Percentiles rank a stretch among this genome's conserved stretches.
Conservation (phyloP, 1,140 invertebrate genomes). For the Mercenaria mercenaria region DNA sequence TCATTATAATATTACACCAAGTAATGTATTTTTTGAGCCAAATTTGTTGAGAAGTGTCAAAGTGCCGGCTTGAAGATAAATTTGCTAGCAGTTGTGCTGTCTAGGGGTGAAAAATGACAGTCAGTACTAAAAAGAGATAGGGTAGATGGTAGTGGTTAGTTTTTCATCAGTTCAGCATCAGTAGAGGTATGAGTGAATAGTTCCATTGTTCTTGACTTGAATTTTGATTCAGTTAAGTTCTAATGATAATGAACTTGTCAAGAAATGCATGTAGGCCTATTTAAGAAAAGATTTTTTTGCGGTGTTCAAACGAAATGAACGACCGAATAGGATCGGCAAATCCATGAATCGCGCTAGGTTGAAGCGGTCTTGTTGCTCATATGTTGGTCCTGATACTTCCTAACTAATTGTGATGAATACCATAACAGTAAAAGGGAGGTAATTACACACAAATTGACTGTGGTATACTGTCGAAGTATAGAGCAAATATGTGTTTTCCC, state of each 20-base stretch:
- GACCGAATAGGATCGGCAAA: too few relatives aligned
- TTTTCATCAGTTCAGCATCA: slow-evolving; percentile 29
- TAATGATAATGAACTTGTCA: slow-evolving; percentile 1
- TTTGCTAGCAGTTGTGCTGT: slow-evolving; percentile 49
- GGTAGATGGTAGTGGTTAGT: slow-evolving; percentile 39
- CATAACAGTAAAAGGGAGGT: too few relatives aligned
- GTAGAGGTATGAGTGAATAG: slow-evolving; percentile 22
- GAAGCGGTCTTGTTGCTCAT: too few relatives aligned
- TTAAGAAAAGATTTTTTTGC: too few relatives aligned
- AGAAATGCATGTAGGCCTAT: neutral
- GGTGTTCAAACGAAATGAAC: too few relatives aligned
- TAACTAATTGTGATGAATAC: too few relatives aligned
- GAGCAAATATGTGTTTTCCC: too few relatives aligned
- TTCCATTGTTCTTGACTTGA: slow-evolving; percentile 25
- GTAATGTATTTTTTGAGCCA: slow-evolving; percentile 61
- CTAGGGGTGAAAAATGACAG: slow-evolving; percentile 54
- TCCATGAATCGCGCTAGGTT: too few relatives aligned
- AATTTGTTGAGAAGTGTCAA: slow-evolving; percentile 49
- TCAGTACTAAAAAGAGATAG: neutral
- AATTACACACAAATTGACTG: too few relatives aligned
- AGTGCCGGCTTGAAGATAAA: slow-evolving; percentile 39
- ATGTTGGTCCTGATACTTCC: too few relatives aligned
- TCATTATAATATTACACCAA: slow-evolving; percentile 39
- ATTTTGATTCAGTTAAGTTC: neutral
- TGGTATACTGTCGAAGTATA: too few relatives aligned